A percentile compares a stretch with the other conserved stretches of the same genome.
Evolutionary conservation across 2,797 vertebrate genomes (phyloP).

Genomic region (Oryzias dopingdopingensis): DNA sequence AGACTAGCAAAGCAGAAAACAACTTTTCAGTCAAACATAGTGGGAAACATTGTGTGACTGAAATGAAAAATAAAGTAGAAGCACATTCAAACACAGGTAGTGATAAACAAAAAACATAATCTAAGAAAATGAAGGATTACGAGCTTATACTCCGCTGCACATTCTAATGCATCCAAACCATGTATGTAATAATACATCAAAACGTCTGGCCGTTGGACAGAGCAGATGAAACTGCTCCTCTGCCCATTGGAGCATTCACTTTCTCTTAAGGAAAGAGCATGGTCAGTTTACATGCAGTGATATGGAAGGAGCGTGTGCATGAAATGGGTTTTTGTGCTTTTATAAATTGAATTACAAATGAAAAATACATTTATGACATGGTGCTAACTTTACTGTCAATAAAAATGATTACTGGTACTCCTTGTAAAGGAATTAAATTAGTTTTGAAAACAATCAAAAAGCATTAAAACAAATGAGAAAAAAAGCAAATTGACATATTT

Average conservation of each 20-base stretch:
- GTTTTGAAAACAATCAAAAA: too few species aligned
- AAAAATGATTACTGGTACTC: conserved; percentile 12
- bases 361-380: conserved; percentile 13
- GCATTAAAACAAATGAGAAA: too few species aligned
- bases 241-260: conserved; percentile 3
- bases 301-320: conserved; percentile 20
- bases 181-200: conserved; percentile 46
- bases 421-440: conserved; percentile 1
- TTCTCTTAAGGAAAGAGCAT: conserved; percentile 15
- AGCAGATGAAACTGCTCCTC: conserved; percentile 38
- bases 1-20: conserved; percentile 31
- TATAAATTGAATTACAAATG: conserved; percentile 22
- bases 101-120: conserved; percentile 35
- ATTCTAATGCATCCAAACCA: conserved; percentile 49
- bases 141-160: conserved; percentile 11
- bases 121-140: conserved; percentile 39
- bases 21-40: conserved; percentile 18
- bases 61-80: conserved; percentile 32
- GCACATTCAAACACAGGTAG: conserved; percentile 20
- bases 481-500: too few species aligned
- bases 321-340: background rate
- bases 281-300: conserved; percentile 39
- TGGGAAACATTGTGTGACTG: conserved; percentile 3
- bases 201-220: conserved; percentile 31
- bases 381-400: conserved; percentile 41